Conservation (phyloP, 2,888 invertebrate genomes). For the Netelia inedita region DNA sequence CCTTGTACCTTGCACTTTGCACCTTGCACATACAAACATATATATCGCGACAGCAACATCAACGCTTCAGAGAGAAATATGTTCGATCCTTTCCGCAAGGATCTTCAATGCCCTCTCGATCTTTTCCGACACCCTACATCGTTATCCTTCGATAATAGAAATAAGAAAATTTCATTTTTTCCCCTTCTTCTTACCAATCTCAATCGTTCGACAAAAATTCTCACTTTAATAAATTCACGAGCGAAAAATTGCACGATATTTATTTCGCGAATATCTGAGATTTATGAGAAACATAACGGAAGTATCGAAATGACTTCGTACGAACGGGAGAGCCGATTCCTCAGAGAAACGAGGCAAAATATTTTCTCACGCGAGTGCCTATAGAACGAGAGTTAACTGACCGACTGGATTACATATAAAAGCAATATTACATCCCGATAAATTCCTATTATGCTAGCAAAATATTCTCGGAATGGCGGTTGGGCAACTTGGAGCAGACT, state of each 20-base stretch:
- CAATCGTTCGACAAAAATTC: too few species aligned
- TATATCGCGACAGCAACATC: conserved; percentile 12
- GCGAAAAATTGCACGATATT: too few species aligned
- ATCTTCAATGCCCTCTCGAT: conserved; percentile 37
- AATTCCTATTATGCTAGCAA: neutral
- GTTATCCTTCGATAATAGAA: neutral
- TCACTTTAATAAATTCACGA: too few species aligned
- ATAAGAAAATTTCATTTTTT: neutral
- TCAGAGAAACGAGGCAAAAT: neutral
- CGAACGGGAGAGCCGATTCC: neutral
- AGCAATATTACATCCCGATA: neutral
- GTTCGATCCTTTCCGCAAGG: neutral
- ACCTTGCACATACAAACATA: conserved; percentile 57
- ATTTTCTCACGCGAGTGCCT: neutral
- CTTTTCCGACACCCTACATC: neutral
- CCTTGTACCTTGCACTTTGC: conserved; percentile 70
- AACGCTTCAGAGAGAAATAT: neutral
- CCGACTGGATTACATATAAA: neutral
- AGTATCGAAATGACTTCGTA: too few species aligned
- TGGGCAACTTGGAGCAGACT: neutral
- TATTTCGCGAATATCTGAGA: too few species aligned
- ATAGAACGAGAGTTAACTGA: neutral
- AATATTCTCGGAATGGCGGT: neutral
- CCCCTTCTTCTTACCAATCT: too few species aligned
- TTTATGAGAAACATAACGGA: too few species aligned